Percentiles rank a stretch among this genome's conserved stretches.
Evolutionary conservation across 2,113 vertebrate species (phyloP).

Genomic region (Tragelaphus scriptus): DNA sequence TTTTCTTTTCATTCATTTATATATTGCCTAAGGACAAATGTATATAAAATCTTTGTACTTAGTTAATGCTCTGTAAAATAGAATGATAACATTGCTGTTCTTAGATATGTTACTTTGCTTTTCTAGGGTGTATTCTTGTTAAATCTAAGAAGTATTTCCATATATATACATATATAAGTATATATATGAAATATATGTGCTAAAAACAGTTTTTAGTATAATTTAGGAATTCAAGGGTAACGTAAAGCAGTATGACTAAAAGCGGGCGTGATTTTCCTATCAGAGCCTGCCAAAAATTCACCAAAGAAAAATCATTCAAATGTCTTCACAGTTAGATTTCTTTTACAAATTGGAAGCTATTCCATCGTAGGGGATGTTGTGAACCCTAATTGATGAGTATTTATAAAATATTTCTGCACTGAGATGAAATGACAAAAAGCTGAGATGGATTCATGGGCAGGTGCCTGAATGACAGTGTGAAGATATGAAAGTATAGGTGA

Average conservation of each 20-base stretch:
- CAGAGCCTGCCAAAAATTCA: conserved; percentile 21
- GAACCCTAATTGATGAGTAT: conserved; percentile 16
- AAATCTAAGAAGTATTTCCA: neutral
- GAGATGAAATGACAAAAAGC: conserved; percentile 13
- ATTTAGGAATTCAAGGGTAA: conserved; percentile 2
- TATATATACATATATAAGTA: neutral
- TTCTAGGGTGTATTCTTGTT: neutral
- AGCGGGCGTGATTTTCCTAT: conserved; percentile 28
- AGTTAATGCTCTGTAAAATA: neutral
- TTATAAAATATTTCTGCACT: conserved; percentile 44
- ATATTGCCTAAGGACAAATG: neutral
- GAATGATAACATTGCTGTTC: neutral
- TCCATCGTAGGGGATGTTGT: neutral
- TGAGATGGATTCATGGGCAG: neutral
- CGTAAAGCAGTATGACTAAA: conserved; percentile 9
- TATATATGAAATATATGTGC: neutral
- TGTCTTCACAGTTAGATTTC: neutral
- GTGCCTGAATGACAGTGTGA: neutral
- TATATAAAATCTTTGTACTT: neutral
- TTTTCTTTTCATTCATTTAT: conserved; percentile 6
- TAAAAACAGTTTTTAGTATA: neutral
- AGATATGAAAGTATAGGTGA: neutral
- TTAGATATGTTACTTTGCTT: neutral
- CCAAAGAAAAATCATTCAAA: conserved; percentile 27
- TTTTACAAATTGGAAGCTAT: conserved; percentile 24